Evolutionary conservation across 2,113 vertebrate genomes (phyloP), one percentile per base, ranked within the genome.

Genomic region (Arenaria interpres): DNA sequence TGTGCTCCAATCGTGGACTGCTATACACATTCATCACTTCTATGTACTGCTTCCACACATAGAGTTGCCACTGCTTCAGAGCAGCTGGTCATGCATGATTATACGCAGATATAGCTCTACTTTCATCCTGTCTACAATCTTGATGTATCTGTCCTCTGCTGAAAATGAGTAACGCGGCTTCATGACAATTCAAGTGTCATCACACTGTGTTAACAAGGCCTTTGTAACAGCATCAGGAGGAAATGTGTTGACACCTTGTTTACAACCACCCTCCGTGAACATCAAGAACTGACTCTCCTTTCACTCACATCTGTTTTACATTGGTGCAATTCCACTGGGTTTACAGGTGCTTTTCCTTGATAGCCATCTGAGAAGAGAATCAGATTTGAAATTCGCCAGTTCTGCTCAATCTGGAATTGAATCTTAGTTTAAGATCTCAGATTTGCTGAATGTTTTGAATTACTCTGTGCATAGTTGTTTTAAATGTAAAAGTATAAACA

Each of bases 231-330:
- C 81, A 46, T 82, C 67, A 33, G 78, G 51, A 93, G 57, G 74
- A 88, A 72, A 92, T 22, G 84, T 88, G 89, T 73, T 95, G 93
- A 93, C 87, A 89, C 75, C 75, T 90, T 87, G 62, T 92, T 97
- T 97, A 91, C 91, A 95, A 24, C 74, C 84, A 62, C 89, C 30
- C 74, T 79, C 82, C 76, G 50, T 46, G 84, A 84, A 85, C 10
- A 5, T 62, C 54, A 71, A 89, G 69, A 91, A 41, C 57, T 43
- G 32, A 77, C 43, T 91, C 1, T 12, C 28, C 50, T 89, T 94
- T 94, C 84, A 71, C 74, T 94, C 81, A 69, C 45, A 28, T 64
- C 14, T 72, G 6, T 80, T 93, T 91, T 80, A 50, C 63, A 33
- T 3, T 22, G 63, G 32, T 45, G 77, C 32, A 71, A 4, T 85